phyloP scores from a whole-genome alignment of 2,888 invertebrate species.

The Microdon myrmicae region DNA sequence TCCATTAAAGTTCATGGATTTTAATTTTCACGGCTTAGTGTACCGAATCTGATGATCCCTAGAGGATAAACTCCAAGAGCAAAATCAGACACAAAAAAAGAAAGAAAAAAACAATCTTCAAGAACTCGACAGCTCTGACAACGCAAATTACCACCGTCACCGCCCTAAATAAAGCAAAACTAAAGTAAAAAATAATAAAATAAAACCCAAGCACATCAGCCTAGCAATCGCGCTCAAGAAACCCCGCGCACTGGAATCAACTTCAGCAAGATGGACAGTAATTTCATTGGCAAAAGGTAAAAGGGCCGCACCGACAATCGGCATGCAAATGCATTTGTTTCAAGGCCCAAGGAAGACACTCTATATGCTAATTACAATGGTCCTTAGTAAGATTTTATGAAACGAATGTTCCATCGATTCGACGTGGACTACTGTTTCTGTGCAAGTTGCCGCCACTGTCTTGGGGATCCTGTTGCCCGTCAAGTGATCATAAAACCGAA shows the following conservation, averaged over 20 bases:
- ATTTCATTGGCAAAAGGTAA: no score
- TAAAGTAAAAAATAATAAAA: conserved; percentile 10
- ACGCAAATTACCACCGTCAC: conserved; percentile 36
- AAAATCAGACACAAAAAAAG: not conserved
- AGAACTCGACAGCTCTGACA: conserved; percentile 32
- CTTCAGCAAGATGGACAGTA: no score
- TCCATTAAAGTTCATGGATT: conserved; percentile 20
- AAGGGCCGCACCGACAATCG: conserved; percentile 25
- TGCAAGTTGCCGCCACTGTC: not conserved
- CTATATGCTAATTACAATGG: conserved; percentile 50
- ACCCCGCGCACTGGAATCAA: no score
- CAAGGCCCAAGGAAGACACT: conserved; percentile 25
- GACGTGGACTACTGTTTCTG: conserved; percentile 47
- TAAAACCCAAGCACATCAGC: not conserved
- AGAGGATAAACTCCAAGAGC: conserved; percentile 10
- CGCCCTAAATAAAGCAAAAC: no score
- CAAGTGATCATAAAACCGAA: conserved; percentile 41
- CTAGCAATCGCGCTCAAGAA: conserved; percentile 2
- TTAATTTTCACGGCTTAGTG: conserved; percentile 8
- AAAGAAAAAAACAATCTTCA: not conserved
- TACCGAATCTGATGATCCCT: conserved; percentile 14
- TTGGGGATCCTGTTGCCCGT: not conserved
- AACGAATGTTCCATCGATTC: conserved; percentile 47
- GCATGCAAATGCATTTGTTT: conserved; percentile 52
- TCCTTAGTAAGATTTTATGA: conserved; percentile 34